Evolutionary conservation across 2,888 invertebrate genomes (phyloP).

Genomic region (Oscheius sp.): DNA sequence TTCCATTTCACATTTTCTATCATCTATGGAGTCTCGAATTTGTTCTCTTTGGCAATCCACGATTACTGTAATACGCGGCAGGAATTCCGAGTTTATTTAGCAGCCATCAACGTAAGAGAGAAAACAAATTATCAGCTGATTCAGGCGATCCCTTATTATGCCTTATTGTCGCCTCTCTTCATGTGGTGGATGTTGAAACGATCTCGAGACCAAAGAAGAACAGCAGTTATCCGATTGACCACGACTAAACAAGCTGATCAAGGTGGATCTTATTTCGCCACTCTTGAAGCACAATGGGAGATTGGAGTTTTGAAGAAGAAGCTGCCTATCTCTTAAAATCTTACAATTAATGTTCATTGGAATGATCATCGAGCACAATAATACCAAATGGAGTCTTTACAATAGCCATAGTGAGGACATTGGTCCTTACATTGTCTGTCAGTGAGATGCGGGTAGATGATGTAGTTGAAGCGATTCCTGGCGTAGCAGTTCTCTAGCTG

Average conservation of each 20-base stretch:
- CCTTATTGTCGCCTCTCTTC: background rate
- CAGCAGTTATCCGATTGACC: background rate
- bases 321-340: no score
- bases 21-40: background rate
- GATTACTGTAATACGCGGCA: background rate
- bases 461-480: no score
- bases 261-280: background rate
- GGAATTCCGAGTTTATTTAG: background rate
- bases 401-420: no score
- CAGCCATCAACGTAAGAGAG: conserved; percentile 1
- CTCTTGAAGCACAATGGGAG: background rate
- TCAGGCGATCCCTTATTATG: conserved; percentile 10
- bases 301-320: background rate
- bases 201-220: background rate
- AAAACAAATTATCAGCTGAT: background rate
- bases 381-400: no score
- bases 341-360: no score
- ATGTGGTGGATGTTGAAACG: conserved; percentile 4
- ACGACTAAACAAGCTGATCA: background rate
- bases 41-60: background rate
- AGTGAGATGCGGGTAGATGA: no score
- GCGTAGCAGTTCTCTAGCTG: no score
- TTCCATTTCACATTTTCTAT: background rate
- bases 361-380: no score
- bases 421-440: no score